A percentile compares a stretch with the other conserved stretches of the same genome.
Evolutionary conservation across 2,888 invertebrate genomes (phyloP).

Genomic region (Macrophya annulata): DNA sequence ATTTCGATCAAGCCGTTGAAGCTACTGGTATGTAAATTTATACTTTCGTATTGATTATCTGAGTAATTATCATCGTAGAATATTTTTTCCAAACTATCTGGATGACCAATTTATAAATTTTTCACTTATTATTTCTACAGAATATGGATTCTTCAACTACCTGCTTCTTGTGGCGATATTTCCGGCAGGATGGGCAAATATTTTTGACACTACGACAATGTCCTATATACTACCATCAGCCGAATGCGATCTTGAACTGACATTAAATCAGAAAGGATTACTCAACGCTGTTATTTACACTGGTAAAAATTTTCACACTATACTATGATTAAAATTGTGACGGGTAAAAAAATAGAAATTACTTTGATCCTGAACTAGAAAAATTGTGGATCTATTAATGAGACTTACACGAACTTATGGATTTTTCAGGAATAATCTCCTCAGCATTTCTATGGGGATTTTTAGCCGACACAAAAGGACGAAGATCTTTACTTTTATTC

Average conservation of each 20-base stretch:
- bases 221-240: slow-evolving; percentile 88
- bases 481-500: slow-evolving; percentile 85
- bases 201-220: slow-evolving; percentile 87
- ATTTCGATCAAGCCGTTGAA: slow-evolving; percentile 86
- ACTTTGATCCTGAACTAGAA: not conserved
- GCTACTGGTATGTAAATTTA: slow-evolving; percentile 76
- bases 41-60: not conserved
- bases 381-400: not conserved
- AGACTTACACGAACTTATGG: not conserved
- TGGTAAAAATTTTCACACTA: slow-evolving; percentile 79
- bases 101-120: not conserved
- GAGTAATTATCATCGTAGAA: not conserved
- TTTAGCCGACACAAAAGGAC: slow-evolving; percentile 88
- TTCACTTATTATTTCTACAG: slow-evolving; percentile 64
- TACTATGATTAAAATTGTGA: not conserved
- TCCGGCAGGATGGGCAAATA: slow-evolving; percentile 85
- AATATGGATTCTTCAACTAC: slow-evolving; percentile 87
- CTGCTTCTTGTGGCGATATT: slow-evolving; percentile 82
- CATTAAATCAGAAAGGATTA: slow-evolving; percentile 86
- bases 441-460: slow-evolving; percentile 91
- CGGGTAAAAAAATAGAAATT: not conserved
- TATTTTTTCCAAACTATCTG: not conserved
- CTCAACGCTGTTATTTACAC: slow-evolving; percentile 87
- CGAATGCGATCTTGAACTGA: slow-evolving; percentile 87
- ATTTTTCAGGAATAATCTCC: slow-evolving; percentile 85